A percentile compares a stretch with the other conserved stretches of the same genome.
These are phyloP conservation scores for Dipodomys stephensi DNA, from an alignment of 2,113 vertebrate genomes.

Conservation along the genomic window DNA sequence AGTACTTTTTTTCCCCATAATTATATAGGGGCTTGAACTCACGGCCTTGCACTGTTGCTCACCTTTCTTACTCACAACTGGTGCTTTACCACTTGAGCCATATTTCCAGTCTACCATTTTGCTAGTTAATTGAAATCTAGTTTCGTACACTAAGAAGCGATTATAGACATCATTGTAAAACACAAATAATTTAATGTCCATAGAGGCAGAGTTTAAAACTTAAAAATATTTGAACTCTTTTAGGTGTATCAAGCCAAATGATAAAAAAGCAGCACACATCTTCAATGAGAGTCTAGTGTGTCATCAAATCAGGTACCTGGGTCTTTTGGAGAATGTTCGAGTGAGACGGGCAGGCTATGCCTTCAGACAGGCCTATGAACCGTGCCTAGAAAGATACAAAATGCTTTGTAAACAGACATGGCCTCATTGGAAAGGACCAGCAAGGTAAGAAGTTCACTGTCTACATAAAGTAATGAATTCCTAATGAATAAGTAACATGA, in stretches of 20 bases:
- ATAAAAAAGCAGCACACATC: slow-evolving; percentile 95
- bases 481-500: background rate
- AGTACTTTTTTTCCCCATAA: too few species aligned
- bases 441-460: slow-evolving; percentile 88
- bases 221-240: slow-evolving; percentile 25
- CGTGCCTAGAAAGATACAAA: slow-evolving; percentile 98
- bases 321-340: slow-evolving; percentile 97
- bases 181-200: accelerated
- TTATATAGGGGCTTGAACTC: too few species aligned
- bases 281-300: slow-evolving; percentile 95
- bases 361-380: slow-evolving; percentile 95
- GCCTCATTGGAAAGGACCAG: slow-evolving; percentile 96
- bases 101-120: too few species aligned
- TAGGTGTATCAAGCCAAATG: slow-evolving; percentile 99
- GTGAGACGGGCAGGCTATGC: slow-evolving; percentile 97
- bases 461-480: background rate
- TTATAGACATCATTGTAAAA: background rate
- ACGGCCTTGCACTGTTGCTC: too few species aligned
- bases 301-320: slow-evolving; percentile 96
- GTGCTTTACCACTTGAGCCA: too few species aligned
- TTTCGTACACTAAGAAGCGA: too few species aligned
- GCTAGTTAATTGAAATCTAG: too few species aligned
- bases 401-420: slow-evolving; percentile 98
- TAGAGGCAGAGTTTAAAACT: background rate
- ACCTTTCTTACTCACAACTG: too few species aligned